Base-by-base conservation (phyloP, 2,797 vertebrate species). In the Crotalus adamanteus region DNA sequence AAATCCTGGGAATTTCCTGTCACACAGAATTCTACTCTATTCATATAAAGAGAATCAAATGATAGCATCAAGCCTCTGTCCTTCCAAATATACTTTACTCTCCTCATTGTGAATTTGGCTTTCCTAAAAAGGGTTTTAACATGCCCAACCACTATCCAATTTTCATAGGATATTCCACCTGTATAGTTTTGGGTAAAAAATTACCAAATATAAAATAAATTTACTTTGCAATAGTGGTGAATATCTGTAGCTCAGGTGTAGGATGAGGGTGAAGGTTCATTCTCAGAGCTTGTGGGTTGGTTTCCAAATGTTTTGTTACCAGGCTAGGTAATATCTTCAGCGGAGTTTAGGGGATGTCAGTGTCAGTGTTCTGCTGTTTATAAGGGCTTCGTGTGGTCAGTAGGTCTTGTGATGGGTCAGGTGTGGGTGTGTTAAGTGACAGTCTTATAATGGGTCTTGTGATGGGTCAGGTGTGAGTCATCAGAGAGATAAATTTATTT, bases 191-290 rank as follows among this genome's bases (percentile, higher is more conserved):
- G 47, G 57, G 92, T 93, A 96, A 94, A 96, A 96, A 87, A 94
- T 26, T 95, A 93, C 95, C 95, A 94, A 94, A 94, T 94, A 94
- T 96, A 96, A 97, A 95, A 92, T 96, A 93, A 97, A 96, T 93
- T 95, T 53, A 95, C 95, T 97, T 96, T 53, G 51, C 51, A 53
- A 53, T 53, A 53, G 51, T 53, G 51, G 51, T 7, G 7, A 53
- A 53, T 53, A 53, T 53, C 51, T 53, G 51, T 53, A 53, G 51
- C 51, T 53, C 8, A 8, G 8, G 51, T 53, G 51, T 53, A 53
- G 51, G 51, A 53, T 53, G 51, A 53, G 51, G 51, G 51, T 53
- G 51, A 53, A 53, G 51, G 51, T 53, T 53, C 51, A 0, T 53
- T 53, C 51, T 53, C 51, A 1, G 7, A 53, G 51, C 51, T 53